Conservation (phyloP, 2,888 invertebrate species). For the Tipula unca region DNA sequence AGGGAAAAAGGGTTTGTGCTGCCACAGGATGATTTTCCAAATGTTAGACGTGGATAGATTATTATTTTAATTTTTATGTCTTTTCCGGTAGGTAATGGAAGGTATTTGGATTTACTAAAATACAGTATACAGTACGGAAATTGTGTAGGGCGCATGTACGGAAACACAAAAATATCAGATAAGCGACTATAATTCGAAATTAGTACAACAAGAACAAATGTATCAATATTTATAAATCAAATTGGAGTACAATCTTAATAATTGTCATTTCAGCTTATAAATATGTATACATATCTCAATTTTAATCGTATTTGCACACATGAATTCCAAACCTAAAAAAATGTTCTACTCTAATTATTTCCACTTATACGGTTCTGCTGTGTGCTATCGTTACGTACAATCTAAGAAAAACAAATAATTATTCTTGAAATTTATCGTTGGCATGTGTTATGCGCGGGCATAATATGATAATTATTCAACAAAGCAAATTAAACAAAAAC, state of each 20-base stretch:
- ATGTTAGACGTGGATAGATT: neutral
- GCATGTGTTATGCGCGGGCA: neutral
- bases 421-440: neutral
- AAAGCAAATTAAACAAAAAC: neutral
- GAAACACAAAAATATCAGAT: neutral
- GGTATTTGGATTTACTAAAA: neutral
- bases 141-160: neutral
- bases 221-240: neutral
- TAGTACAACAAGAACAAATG: neutral
- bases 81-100: neutral
- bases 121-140: neutral
- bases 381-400: neutral
- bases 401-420: neutral
- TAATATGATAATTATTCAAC: neutral
- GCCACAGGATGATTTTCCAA: neutral
- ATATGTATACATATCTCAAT: neutral
- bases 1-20: neutral
- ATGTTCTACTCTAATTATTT: neutral
- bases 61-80: neutral
- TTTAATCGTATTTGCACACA: neutral
- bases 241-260: neutral
- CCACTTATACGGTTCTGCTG: neutral
- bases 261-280: neutral
- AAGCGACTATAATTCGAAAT: neutral
- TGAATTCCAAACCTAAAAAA: neutral